phyloP scores from a whole-genome alignment of 1,140 invertebrate genomes.

The Hycleus cichorii region DNA sequence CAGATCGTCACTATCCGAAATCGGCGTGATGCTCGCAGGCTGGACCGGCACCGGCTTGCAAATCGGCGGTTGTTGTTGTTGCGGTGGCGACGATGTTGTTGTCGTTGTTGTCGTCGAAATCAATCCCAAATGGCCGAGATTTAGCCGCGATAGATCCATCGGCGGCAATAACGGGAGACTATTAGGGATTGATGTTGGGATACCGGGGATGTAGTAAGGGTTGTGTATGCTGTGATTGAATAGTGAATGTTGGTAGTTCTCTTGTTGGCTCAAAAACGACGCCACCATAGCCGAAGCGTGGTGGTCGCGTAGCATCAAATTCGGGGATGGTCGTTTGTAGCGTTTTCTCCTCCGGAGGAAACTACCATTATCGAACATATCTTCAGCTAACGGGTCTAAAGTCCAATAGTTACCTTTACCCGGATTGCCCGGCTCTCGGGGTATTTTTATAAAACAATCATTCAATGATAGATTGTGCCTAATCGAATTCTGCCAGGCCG shows the following conservation, averaged over 20 bases:
- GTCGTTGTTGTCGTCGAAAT: constrained; percentile 10
- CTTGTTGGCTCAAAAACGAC: constrained; percentile 31
- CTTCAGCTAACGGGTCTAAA: constrained; percentile 89
- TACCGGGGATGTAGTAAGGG: constrained; percentile 37
- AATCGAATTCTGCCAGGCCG: constrained; percentile 95
- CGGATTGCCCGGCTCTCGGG: constrained; percentile 94
- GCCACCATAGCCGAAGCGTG: constrained; percentile 38
- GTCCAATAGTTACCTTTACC: constrained; percentile 99
- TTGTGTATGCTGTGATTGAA: constrained; percentile 40
- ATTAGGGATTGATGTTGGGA: constrained; percentile 25
- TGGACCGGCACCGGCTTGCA: constrained; percentile 48
- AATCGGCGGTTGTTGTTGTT: constrained; percentile 40
- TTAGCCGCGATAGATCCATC: constrained; percentile 36
- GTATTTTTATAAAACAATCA: constrained; percentile 99
- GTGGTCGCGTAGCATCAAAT: constrained; percentile 47
- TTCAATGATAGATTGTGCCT: constrained; percentile 96
- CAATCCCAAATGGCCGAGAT: constrained; percentile 32
- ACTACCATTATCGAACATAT: constrained; percentile 99
- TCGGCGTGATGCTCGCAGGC: constrained; percentile 35
- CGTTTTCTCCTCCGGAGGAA: constrained; percentile 91
- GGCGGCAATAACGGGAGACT: constrained; percentile 36
- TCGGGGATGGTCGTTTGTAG: constrained; percentile 78
- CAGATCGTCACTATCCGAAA: constrained; percentile 34
- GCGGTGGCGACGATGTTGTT: too few species aligned
- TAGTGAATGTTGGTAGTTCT: constrained; percentile 40